Evolutionary conservation across 2,113 vertebrate species (phyloP), one percentile per base, ranked within the genome.

Genomic region (Phaetusa simplex): DNA sequence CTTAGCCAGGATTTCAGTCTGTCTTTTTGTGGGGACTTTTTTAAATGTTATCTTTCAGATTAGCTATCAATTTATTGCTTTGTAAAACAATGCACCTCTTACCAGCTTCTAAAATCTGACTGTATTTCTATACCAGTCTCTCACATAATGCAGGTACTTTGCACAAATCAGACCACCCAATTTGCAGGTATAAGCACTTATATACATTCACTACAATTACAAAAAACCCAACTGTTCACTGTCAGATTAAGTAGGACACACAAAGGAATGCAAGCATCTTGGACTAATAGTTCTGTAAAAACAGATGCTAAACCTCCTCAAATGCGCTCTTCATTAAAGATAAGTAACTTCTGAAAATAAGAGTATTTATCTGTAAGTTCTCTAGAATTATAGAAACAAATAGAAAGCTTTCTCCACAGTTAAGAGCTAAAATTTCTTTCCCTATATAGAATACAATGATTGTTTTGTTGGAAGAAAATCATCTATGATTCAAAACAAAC

Each of bases 281-380:
- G 66, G 77, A 93, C 56, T 95, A 91, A 86, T 23, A 94, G 59
- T 94, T 95, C 95, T 90, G 77, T 82, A 84, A 97, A 90, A 97
- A 62, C 86, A 97, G 92, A 96, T 93, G 76, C 70, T 82, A 81
- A 96, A 93, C 69, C 67, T 83, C 70, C 69, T 81, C 62, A 92
- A 67, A 95, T 56, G 86, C 21, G 1, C 11, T 78, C 58, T 96
- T 97, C 90, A 96, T 94, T 96, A 87, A 93, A 97, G 92, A 62
- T 45, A 96, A 82, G 71, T 64, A 87, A 56, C 78, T 96, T 86
- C 82, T 86, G 93, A 91, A 92, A 87, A 86, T 2, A 81, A 81
- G 52, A 92, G 78, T n/a, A 88, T 87, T 96, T 94, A 94, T 52
- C 79, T 82, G 42, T 52, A 98, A 74, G 19, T n/a, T 95, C 65